These are phyloP conservation scores for Idaea aversata DNA, from an alignment of 2,888 invertebrate genomes.

Conservation along the genomic window DNA sequence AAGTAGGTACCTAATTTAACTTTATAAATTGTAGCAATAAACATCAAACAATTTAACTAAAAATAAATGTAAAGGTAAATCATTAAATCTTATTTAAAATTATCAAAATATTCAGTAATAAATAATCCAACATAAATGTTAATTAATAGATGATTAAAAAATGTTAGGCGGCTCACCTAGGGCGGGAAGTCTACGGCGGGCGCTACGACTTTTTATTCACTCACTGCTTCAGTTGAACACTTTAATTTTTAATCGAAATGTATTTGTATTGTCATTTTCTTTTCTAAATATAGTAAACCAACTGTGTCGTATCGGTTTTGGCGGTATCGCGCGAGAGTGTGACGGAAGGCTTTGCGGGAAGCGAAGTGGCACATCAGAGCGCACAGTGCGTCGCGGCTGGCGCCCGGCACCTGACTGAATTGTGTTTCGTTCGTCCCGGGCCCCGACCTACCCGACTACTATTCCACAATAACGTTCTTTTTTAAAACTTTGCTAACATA, in stretches of 20 bases:
- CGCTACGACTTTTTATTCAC: conserved; percentile 49
- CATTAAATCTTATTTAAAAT: not conserved
- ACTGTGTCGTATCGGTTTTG: conserved; percentile 16
- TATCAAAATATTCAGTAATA: not conserved
- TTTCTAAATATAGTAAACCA: not conserved
- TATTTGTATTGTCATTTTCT: conserved; percentile 21
- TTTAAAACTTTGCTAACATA: conserved; percentile 67
- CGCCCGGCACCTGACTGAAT: conserved; percentile 77
- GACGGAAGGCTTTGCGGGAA: conserved; percentile 54
- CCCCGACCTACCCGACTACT: conserved; percentile 77
- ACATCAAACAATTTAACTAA: too few species aligned
- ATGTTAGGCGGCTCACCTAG: conserved; percentile 45
- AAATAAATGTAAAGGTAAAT: not conserved
- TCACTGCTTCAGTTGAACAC: conserved; percentile 52
- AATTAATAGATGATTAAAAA: not conserved
- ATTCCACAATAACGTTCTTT: conserved; percentile 65
- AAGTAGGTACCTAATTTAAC: too few species aligned
- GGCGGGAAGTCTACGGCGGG: conserved; percentile 41
- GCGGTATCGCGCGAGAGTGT: conserved; percentile 35
- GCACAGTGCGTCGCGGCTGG: conserved; percentile 66
- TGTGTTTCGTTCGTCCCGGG: conserved; percentile 57
- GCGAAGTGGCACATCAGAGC: conserved; percentile 33
- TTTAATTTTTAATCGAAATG: not conserved
- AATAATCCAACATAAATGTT: not conserved
- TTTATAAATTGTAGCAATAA: too few species aligned